phyloP scores from a whole-genome alignment of 2,888 invertebrate genomes.

The Calameuta idolon region DNA sequence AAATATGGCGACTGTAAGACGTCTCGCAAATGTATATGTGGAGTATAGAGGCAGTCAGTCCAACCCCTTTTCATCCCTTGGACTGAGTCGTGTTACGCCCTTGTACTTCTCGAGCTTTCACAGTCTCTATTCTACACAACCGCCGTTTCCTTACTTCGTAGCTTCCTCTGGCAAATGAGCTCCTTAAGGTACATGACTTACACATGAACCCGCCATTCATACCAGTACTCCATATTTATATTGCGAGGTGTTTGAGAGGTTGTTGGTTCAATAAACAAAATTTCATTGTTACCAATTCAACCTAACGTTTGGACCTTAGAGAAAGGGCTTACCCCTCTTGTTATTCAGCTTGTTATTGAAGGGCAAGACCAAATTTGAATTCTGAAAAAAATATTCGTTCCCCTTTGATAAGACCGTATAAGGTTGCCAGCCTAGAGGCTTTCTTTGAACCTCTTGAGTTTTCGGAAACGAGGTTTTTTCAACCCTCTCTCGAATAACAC shows the following conservation, averaged over 20 bases:
- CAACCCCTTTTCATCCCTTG: constrained; percentile 27
- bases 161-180: constrained; percentile 28
- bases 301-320: neutral
- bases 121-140: neutral
- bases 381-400: neutral
- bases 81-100: constrained; percentile 25
- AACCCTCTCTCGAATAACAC: neutral
- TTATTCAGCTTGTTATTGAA: neutral
- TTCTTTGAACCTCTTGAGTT: neutral
- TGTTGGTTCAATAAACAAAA: neutral
- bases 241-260: neutral
- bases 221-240: constrained; percentile 5
- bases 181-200: constrained; percentile 4
- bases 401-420: neutral
- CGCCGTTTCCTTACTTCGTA: neutral
- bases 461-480: neutral
- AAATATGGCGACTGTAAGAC: constrained; percentile 29
- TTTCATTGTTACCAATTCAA: neutral
- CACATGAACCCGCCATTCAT: constrained; percentile 1
- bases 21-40: constrained; percentile 21
- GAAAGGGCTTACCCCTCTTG: neutral
- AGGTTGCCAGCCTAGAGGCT: neutral
- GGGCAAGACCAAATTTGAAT: neutral
- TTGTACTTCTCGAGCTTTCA: constrained; percentile 13
- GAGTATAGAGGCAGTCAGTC: constrained; percentile 20